Percentiles rank a stretch among this genome's conserved stretches.
Conservation (phyloP, 2,797 vertebrate genomes). For the Dendrocincla fuliginosa region DNA sequence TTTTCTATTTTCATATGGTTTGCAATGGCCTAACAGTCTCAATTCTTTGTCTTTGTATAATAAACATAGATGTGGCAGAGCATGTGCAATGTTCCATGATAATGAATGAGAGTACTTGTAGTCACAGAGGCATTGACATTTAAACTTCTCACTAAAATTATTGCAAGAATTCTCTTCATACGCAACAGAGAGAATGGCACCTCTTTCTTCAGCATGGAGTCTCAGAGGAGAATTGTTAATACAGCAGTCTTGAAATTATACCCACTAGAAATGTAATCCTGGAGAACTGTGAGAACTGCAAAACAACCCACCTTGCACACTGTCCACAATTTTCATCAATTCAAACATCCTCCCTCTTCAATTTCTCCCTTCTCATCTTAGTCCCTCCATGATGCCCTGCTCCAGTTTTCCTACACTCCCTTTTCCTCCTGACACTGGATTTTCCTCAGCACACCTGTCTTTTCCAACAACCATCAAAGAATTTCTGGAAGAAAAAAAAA, state of each 20-base stretch:
- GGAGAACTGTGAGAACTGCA: neutral
- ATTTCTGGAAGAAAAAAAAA: neutral
- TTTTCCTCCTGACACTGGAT: neutral
- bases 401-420: neutral
- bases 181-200: fast-evolving
- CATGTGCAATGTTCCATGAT: neutral
- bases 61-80: neutral
- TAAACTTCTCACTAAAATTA: neutral
- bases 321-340: neutral
- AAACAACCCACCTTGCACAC: neutral
- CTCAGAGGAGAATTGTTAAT: neutral
- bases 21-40: neutral
- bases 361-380: neutral
- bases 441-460: neutral
- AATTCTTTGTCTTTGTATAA: neutral
- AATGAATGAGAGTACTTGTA: neutral
- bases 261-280: neutral
- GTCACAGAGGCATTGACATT: neutral
- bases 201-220: neutral
- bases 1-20: neutral
- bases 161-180: neutral
- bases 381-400: neutral
- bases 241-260: neutral
- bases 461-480: neutral
- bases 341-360: neutral